These are phyloP conservation scores for Euglossa dilemma DNA, from an alignment of 1,140 invertebrate genomes.

Conservation along the genomic window DNA sequence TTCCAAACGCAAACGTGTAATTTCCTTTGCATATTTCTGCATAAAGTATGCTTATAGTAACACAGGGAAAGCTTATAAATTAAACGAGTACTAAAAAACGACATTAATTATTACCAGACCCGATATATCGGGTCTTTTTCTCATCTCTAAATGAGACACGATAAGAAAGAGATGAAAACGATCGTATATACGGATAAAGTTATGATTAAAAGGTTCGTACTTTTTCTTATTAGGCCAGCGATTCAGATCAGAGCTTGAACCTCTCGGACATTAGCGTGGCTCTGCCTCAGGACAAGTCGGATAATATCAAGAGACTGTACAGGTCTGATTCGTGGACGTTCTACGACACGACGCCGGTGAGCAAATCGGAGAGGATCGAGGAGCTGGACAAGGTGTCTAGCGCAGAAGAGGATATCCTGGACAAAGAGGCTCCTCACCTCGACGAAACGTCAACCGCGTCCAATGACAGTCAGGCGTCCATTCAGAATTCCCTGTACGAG, in stretches of 20 bases:
- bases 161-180: no score
- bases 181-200: background rate
- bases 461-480: conserved; percentile 69
- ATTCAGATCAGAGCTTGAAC: conserved; percentile 79
- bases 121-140: no score
- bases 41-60: no score
- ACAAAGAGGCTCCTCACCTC: conserved; percentile 58
- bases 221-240: conserved; percentile 68
- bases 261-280: conserved; percentile 65
- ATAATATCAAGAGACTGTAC: conserved; percentile 70
- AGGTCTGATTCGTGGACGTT: conserved; percentile 84
- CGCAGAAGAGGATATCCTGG: conserved; percentile 60
- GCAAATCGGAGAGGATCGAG: conserved; percentile 54
- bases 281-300: conserved; percentile 47
- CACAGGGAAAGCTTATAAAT: no score
- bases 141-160: background rate
- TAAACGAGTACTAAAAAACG: no score
- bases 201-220: background rate
- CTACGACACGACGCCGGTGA: conserved; percentile 78
- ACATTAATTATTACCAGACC: no score
- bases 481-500: conserved; percentile 78
- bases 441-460: conserved; percentile 63
- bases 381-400: conserved; percentile 72
- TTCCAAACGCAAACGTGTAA: no score
- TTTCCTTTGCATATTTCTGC: no score